Conservation (phyloP, 2,113 vertebrate genomes). For the Anolis carolinensis region DNA sequence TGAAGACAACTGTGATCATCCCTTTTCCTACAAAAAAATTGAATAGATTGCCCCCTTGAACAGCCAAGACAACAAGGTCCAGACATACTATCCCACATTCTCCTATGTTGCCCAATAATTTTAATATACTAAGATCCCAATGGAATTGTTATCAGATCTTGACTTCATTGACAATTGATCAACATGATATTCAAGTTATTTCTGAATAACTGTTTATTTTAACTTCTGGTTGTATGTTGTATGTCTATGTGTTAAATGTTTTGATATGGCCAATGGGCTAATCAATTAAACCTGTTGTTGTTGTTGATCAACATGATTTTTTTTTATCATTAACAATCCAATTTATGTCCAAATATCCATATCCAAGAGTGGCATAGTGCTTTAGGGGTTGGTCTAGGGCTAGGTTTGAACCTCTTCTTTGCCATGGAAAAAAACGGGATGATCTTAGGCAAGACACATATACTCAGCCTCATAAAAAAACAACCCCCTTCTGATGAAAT, state of each 20-base stretch:
- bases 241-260: no score
- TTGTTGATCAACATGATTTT: background rate
- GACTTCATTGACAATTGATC: background rate
- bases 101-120: background rate
- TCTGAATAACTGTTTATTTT: no score
- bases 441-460: no score
- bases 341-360: background rate
- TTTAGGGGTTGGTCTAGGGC: no score
- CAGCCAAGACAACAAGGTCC: background rate
- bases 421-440: no score
- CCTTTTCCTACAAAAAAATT: background rate
- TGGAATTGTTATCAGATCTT: background rate
- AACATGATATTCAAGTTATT: no score
- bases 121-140: background rate
- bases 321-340: background rate
- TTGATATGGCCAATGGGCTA: no score
- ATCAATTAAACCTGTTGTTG: no score
- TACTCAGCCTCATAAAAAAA: no score
- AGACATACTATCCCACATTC: background rate
- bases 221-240: no score
- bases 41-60: background rate
- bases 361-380: constrained; percentile 12
- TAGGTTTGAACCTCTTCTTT: no score
- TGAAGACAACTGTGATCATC: background rate
- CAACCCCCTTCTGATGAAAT: no score